These are phyloP conservation scores for Meganola albula DNA, from an alignment of 2,888 invertebrate genomes.

Conservation along the genomic window DNA sequence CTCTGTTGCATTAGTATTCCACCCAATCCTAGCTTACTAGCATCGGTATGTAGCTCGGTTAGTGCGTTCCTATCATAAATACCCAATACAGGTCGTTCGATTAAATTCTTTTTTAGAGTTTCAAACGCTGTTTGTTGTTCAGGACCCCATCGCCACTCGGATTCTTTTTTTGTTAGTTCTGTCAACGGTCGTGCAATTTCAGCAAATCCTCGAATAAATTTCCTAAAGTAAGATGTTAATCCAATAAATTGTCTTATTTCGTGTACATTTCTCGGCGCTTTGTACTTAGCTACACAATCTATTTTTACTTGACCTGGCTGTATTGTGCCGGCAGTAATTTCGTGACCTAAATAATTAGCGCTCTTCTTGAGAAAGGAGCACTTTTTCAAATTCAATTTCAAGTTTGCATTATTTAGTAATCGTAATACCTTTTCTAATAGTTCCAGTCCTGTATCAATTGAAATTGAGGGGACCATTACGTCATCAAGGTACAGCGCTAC, in stretches of 20 bases:
- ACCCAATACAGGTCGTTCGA: slow-evolving; percentile 1
- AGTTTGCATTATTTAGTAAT: no score
- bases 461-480: no score
- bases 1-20: slow-evolving; percentile 5
- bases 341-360: slow-evolving; percentile 3
- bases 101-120: not conserved
- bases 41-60: slow-evolving; percentile 3
- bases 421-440: no score
- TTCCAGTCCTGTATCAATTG: no score
- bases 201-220: slow-evolving; percentile 7
- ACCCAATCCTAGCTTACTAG: slow-evolving; percentile 2
- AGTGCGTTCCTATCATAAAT: slow-evolving; percentile 1
- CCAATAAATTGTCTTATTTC: slow-evolving; percentile 6
- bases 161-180: slow-evolving; percentile 2
- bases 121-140: slow-evolving; percentile 1
- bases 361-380: slow-evolving; percentile 4
- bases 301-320: slow-evolving; percentile 6
- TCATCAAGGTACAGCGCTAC: no score
- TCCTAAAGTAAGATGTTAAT: slow-evolving; percentile 6
- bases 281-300: slow-evolving; percentile 1
- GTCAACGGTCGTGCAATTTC: slow-evolving; percentile 4
- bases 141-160: slow-evolving; percentile 1
- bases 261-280: slow-evolving; percentile 5
- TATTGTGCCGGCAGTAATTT: slow-evolving; percentile 5
- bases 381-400: slow-evolving; percentile 6